Conservation (phyloP, 1,140 invertebrate genomes). For the Trachymyrmex cornetzi region DNA sequence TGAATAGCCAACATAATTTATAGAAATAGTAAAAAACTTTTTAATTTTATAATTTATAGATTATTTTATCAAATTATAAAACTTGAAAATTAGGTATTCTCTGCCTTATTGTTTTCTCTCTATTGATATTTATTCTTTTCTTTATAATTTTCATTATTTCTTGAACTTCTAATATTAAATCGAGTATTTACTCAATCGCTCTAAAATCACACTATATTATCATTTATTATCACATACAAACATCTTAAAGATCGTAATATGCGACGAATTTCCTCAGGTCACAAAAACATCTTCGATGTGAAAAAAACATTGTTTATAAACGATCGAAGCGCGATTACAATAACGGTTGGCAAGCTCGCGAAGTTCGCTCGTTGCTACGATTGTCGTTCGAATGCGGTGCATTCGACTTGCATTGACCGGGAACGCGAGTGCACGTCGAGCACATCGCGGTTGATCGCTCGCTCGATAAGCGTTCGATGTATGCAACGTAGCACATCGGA, state of each 20-base stretch:
- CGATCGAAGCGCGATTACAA: not conserved
- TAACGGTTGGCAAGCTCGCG: constrained; percentile 6
- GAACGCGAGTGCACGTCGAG: constrained; percentile 39
- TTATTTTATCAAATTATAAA: constrained; percentile 4
- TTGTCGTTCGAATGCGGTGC: constrained; percentile 13
- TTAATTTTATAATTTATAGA: too few relatives aligned
- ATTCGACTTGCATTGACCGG: constrained; percentile 37
- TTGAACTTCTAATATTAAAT: not conserved
- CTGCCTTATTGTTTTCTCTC: not conserved
- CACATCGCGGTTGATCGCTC: constrained; percentile 16
- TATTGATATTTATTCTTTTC: not conserved
- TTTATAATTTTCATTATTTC: not conserved
- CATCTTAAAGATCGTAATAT: not conserved
- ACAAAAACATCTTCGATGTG: not conserved
- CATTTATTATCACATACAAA: not conserved
- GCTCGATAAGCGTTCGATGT: constrained; percentile 42
- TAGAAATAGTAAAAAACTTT: too few relatives aligned
- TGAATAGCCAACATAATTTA: not conserved
- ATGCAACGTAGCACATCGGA: constrained; percentile 13
- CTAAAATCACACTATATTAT: not conserved
- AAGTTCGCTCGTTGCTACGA: constrained; percentile 18
- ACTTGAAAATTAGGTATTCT: not conserved
- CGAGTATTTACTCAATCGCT: too few relatives aligned
- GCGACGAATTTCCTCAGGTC: not conserved
- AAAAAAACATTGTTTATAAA: constrained; percentile 21